Evolutionary conservation across 2,888 invertebrate species (phyloP), one percentile per base, ranked within the genome.

Genomic region (Pedicia rivosa): DNA sequence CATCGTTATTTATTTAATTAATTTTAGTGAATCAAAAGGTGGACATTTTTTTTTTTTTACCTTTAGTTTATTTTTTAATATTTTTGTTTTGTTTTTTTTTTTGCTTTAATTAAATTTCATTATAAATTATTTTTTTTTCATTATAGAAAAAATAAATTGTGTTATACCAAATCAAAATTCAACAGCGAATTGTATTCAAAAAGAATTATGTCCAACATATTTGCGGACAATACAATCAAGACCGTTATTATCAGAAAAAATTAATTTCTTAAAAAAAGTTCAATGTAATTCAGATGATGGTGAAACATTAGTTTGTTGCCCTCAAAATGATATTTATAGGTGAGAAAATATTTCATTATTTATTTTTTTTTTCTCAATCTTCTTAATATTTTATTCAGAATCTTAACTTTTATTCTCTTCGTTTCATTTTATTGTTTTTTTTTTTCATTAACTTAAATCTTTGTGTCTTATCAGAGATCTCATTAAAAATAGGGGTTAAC

Each of bases 91-190:
- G n/a, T n/a, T n/a, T 20, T 5, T 20, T 20, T 20, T 20, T 19
- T 26, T 35, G 35, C 31, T 25, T 40, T 17, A 32, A 37, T 32
- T 5, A 25, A 40, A 36, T 29, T 40, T 36, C 12, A 41, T 17
- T 20, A 12, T 30, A 31, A 24, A 24, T 24, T 20, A 20, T 6
- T 39, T 19, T 19, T 20, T 20, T n/a, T 38, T 38, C 13, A 22
- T 32, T 29, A 29, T 16, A 17, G 13, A 30, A 36, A 62, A 61
- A 37, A 64, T 24, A n/a, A 24, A 24, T 8, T 59, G 59, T 40
- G 52, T 53, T 31, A 59, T 59, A 45, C 59, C 59, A 29, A 59
- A 59, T 41, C 58, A 59, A 41, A 47, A 49, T 22, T 54, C 53
- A 41, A 47, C 47, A 10, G 60, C 59, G 27, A 37, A 51, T 19